A percentile compares a stretch with the other conserved stretches of the same genome.
Evolutionary conservation across 2,113 vertebrate species (phyloP).

Genomic region (Ailuropoda melanoleuca): DNA sequence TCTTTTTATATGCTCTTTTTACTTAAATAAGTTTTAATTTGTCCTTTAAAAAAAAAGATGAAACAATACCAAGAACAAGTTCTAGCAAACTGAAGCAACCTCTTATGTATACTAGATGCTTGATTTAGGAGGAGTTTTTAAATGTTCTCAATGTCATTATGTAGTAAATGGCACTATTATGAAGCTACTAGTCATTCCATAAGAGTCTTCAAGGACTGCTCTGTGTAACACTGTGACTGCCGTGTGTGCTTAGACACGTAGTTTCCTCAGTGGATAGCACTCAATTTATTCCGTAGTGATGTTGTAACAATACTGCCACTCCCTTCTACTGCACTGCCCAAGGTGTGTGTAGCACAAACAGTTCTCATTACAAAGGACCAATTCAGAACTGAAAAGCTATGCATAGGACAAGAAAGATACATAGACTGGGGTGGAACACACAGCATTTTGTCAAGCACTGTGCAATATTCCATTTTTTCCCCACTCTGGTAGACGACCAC

Average conservation of each 20-base stretch:
- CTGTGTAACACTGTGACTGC: conserved; percentile 99
- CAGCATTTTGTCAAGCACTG: conserved; percentile 97
- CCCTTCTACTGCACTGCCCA: conserved; percentile 93
- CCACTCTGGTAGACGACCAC: neutral
- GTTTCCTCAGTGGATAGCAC: conserved; percentile 96
- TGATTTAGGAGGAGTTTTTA: conserved; percentile 96
- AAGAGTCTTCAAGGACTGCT: conserved; percentile 95
- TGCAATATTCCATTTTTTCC: conserved; percentile 89
- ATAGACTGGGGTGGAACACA: conserved; percentile 86
- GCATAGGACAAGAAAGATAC: conserved; percentile 81
- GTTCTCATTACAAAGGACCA: conserved; percentile 88
- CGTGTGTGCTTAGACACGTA: conserved; percentile 98
- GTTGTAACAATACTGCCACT: conserved; percentile 95
- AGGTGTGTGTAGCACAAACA: conserved; percentile 86
- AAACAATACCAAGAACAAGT: conserved; percentile 89
- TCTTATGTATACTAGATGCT: conserved; percentile 95
- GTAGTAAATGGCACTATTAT: conserved; percentile 99
- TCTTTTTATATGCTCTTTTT: conserved; percentile 92
- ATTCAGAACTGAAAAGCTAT: conserved; percentile 87
- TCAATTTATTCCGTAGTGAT: conserved; percentile 96
- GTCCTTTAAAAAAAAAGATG: conserved; percentile 93
- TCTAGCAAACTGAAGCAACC: conserved; percentile 94
- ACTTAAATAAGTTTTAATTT: conserved; percentile 90
- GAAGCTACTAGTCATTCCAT: conserved; percentile 99
- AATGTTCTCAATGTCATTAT: conserved; percentile 98